Evolutionary conservation across 2,888 invertebrate species (phyloP).

Genomic region (Molanna angustata): DNA sequence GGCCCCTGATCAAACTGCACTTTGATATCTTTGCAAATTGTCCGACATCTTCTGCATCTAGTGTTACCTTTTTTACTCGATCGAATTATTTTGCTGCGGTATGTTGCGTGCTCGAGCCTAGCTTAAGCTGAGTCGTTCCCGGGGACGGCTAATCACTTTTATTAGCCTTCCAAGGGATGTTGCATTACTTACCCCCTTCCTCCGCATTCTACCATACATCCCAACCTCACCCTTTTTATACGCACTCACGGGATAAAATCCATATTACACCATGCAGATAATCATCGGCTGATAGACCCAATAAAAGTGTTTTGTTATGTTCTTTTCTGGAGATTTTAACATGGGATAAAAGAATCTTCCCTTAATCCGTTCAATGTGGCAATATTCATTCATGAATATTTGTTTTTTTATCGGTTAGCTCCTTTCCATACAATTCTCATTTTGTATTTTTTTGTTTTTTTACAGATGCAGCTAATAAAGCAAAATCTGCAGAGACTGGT

Average conservation of each 20-base stretch:
- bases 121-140: constrained; percentile 18
- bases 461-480: too few species aligned
- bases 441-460: too few species aligned
- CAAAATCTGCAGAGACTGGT: too few species aligned
- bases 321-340: constrained; percentile 11
- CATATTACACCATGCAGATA: constrained; percentile 6
- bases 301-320: constrained; percentile 10
- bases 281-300: constrained; percentile 8
- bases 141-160: constrained; percentile 32
- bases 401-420: too few species aligned
- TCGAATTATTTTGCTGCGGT: not conserved
- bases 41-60: not conserved
- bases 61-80: not conserved
- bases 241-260: constrained; percentile 6
- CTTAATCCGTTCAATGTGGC: too few species aligned
- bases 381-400: too few species aligned
- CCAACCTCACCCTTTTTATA: constrained; percentile 6
- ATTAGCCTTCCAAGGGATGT: constrained; percentile 30
- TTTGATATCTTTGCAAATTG: not conserved
- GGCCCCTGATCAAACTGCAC: constrained; percentile 1
- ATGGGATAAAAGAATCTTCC: too few species aligned
- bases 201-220: not conserved
- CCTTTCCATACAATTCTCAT: too few species aligned
- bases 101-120: constrained; percentile 7
- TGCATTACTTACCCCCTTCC: constrained; percentile 16